Base-by-base conservation (phyloP, 2,888 invertebrate genomes). In the Drosophila tanythrix region DNA sequence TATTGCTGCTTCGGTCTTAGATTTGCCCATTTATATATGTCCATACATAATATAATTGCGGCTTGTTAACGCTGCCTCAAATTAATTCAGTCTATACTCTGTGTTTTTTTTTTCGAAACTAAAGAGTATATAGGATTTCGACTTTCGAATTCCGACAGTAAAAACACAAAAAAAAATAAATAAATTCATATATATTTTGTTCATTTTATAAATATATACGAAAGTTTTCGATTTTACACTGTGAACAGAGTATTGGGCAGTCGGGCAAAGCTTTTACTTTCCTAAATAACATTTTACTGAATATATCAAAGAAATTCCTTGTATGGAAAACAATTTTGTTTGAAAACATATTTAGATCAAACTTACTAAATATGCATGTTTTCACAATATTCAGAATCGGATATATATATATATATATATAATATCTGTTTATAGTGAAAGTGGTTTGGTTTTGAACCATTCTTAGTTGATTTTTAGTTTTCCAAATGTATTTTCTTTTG, bases 1-100 rank as follows among this genome's bases (percentile, higher is more conserved):
- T 21, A 6, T 36, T 43, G 38, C 27, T 61, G 51, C 57, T 56
- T 65, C 36, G 36, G 62, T 29, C 52, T 67, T 36, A 4, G 56
- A 62, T 64, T 43, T 35, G 58, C n/a, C 51, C 78, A 64, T 74
- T 63, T 70, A 51, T 58, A 58, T 63, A 52, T 76, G 63, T 35
- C 57, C 74, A 60, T 69, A 79, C 35, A 68, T 58, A 68, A 58
- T 36, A n/a, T 15, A 3, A 18, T 29, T 21, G 25, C 11, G 10
- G 38, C 27, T 29, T n/a, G 29, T 29, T 38, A 56, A 29, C 38
- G 29, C 2, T 57, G 40, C 8, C 38, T 29, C 1, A n/a, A 40
- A 57, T 29, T 10, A 36, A 50, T 36, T 36, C n/a, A 36, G 27
- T 36, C 11, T 1, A 3, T 27, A 35, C 35, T 10, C 27, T 27